These are phyloP conservation scores for Gymnobelideus leadbeateri DNA, from an alignment of 2,113 vertebrate genomes.

Conservation along the genomic window DNA sequence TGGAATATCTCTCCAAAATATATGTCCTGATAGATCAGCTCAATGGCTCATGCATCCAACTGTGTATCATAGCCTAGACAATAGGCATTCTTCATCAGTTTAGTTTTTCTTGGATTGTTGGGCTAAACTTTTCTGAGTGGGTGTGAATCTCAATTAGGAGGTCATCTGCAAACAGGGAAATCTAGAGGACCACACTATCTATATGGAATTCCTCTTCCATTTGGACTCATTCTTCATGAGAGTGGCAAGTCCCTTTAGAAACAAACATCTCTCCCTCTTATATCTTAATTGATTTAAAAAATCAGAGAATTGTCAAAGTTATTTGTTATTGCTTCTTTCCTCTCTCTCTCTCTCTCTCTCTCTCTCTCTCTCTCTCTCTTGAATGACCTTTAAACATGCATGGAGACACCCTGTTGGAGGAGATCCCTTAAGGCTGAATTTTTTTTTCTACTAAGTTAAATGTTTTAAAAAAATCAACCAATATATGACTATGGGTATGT, in stretches of 20 bases:
- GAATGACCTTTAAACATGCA: background rate
- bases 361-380: background rate
- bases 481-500: background rate
- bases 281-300: background rate
- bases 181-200: background rate
- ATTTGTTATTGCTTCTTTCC: background rate
- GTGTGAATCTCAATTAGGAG: background rate
- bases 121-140: background rate
- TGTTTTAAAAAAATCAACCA: background rate
- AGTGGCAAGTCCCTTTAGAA: background rate
- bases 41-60: background rate
- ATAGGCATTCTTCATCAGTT: background rate
- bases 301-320: background rate
- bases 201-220: background rate
- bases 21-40: background rate
- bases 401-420: background rate
- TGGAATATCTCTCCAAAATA: conserved; percentile 1
- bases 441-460: background rate
- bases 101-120: background rate
- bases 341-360: no score
- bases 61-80: background rate
- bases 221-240: background rate
- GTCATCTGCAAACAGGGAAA: background rate
- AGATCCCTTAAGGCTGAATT: background rate
- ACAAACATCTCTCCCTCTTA: background rate